These are phyloP conservation scores for Ceratitis capitata DNA, from an alignment of 1,140 invertebrate species.

Conservation along the genomic window DNA sequence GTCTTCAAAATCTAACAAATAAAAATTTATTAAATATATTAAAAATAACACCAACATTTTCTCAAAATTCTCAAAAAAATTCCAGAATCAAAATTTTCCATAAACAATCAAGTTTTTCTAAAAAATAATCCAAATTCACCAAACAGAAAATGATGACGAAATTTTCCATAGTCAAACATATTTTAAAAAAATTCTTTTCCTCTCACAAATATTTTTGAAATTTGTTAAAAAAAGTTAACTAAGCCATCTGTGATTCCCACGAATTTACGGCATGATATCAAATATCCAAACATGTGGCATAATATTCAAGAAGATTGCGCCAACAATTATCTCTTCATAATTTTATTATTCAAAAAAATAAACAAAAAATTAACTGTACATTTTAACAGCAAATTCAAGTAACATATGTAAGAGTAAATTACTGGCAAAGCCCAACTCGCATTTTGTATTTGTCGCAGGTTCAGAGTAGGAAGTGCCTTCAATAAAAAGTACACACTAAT, in stretches of 20 bases:
- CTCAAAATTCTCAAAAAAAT: too few relatives aligned
- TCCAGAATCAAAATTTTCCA: too few relatives aligned
- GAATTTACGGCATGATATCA: neutral
- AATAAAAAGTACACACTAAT: neutral
- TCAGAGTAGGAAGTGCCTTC: neutral
- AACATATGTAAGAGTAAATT: constrained; percentile 28
- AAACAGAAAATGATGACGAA: too few relatives aligned
- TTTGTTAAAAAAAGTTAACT: neutral
- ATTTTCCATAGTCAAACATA: too few relatives aligned
- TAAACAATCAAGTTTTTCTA: too few relatives aligned
- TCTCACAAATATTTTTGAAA: too few relatives aligned
- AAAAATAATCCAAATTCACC: too few relatives aligned
- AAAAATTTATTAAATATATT: too few relatives aligned
- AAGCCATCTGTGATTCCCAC: neutral
- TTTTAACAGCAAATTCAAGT: neutral
- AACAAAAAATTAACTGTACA: neutral
- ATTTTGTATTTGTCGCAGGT: neutral
- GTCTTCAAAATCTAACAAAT: too few relatives aligned
- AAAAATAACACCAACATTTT: too few relatives aligned
- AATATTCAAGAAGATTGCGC: neutral
- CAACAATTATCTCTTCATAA: neutral
- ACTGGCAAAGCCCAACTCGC: neutral
- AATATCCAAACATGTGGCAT: neutral
- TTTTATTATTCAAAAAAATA: neutral
- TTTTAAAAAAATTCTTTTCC: too few relatives aligned